Base-by-base conservation (phyloP, 2,113 vertebrate genomes). In the Sinocyclocheilus anshuiensis region DNA sequence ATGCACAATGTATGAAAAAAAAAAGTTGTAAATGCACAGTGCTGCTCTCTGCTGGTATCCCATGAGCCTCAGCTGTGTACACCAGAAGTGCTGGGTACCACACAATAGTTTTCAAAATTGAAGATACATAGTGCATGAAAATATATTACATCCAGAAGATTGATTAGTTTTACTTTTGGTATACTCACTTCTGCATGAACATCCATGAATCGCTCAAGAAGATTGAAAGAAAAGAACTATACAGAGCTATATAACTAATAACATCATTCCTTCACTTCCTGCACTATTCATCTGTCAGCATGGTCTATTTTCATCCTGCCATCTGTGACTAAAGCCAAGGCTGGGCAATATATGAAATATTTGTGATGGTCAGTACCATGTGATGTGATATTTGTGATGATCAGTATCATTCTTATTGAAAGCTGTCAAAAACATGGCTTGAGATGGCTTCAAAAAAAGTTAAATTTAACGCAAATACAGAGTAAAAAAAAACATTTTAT, bases 31-130 rank as follows among this genome's bases (percentile, higher is more conserved):
- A 45, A 10, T 10, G 2, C 42, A 45, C 42, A 11, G 29, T 81
- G n/a, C 61, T 81, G 59, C 63, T 42, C 61, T 53, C 80, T 67
- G 80, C 45, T 82, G 63, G 80, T 69, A 42, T 65, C 78, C n/a
- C 39, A 26, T 48, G 4, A 45, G 6, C 55, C 77, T 80, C 29
- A 22, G 6, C 26, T n/a, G 18, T 59, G 20, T 22, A 22, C 36
- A n/a, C 55, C 29, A 22, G 18, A 36, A 39, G 6, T 59, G 29
- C 12, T 79, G 33, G 22, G 33, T 59, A 22, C 29, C 29, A n/a
- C 18, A 59, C 1, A n/a, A 20, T 59, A 59, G 53, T 7, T 10
- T 79, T 79, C 1, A 39, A 39, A 57, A 18, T 6, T 13, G 3
- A 53, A 50, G 6, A 2, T 11, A 20, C 20, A 59, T 39, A 4